Evolutionary conservation across 2,113 vertebrate genomes (phyloP).

Genomic region (Antennarius striatus): DNA sequence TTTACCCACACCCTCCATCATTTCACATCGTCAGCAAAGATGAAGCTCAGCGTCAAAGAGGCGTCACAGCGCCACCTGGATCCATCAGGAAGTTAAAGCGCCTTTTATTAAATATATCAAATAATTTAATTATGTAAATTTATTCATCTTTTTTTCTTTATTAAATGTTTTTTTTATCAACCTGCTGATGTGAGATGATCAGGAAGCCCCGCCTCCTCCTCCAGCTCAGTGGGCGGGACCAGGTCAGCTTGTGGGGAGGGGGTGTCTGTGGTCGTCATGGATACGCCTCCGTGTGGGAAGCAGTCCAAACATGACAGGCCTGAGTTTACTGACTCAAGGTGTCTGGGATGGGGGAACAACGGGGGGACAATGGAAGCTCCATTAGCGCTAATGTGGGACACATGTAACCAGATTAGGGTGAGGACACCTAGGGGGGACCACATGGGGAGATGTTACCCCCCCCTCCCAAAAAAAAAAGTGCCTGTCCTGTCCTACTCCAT

Average conservation of each 20-base stretch:
- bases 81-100: no score
- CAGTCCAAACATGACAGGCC: constrained; percentile 72
- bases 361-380: constrained; percentile 70
- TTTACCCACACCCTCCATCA: no score
- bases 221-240: constrained; percentile 1
- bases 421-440: constrained; percentile 76
- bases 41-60: no score
- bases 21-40: no score
- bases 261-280: constrained; percentile 61
- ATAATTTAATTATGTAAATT: no score
- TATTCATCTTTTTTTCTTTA: no score
- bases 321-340: constrained; percentile 75
- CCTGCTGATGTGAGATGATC: neutral
- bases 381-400: constrained; percentile 78
- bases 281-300: constrained; percentile 75
- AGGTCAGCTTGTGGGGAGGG: constrained; percentile 1
- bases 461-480: neutral
- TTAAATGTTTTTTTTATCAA: no score
- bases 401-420: constrained; percentile 78
- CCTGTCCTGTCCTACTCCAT: constrained; percentile 57
- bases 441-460: constrained; percentile 69
- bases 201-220: neutral
- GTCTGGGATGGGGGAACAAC: constrained; percentile 61
- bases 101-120: no score
- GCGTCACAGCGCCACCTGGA: no score